phyloP scores from a whole-genome alignment of 2,888 invertebrate species.

The Euproctis similis region DNA sequence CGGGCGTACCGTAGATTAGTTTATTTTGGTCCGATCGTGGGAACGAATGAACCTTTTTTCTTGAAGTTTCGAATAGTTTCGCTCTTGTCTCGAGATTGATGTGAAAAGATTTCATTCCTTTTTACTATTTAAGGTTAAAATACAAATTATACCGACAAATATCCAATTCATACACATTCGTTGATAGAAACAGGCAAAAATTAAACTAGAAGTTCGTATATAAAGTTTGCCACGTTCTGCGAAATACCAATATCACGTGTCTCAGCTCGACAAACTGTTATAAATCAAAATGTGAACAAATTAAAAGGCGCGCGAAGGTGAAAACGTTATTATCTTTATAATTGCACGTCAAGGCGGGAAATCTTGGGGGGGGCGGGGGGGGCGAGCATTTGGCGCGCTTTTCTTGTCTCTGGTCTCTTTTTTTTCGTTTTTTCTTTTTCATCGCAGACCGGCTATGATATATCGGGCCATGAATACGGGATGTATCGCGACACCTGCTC shows the following conservation, averaged over 20 bases:
- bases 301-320: slow-evolving; percentile 66
- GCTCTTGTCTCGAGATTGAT: slow-evolving; percentile 28
- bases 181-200: slow-evolving; percentile 14
- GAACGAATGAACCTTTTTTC: slow-evolving; percentile 43
- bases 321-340: slow-evolving; percentile 76
- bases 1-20: too few species aligned
- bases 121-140: slow-evolving; percentile 14
- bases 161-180: slow-evolving; percentile 17
- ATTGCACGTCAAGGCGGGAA: slow-evolving; percentile 72
- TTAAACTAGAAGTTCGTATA: slow-evolving; percentile 20
- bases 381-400: slow-evolving; percentile 43
- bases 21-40: slow-evolving; percentile 48
- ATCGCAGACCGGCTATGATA: slow-evolving; percentile 52
- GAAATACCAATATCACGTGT: slow-evolving; percentile 27
- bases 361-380: slow-evolving; percentile 44
- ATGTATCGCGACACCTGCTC: slow-evolving; percentile 66
- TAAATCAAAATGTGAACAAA: slow-evolving; percentile 69
- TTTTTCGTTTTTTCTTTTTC: too few species aligned
- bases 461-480: slow-evolving; percentile 72
- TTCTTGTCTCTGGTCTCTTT: slow-evolving; percentile 32
- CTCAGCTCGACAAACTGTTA: slow-evolving; percentile 48
- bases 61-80: slow-evolving; percentile 21
- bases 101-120: slow-evolving; percentile 25
- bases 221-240: slow-evolving; percentile 18
- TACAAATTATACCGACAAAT: slow-evolving; percentile 16